Evolutionary conservation across 2,888 invertebrate species (phyloP).

Genomic region (Pseudococcus longispinus): DNA sequence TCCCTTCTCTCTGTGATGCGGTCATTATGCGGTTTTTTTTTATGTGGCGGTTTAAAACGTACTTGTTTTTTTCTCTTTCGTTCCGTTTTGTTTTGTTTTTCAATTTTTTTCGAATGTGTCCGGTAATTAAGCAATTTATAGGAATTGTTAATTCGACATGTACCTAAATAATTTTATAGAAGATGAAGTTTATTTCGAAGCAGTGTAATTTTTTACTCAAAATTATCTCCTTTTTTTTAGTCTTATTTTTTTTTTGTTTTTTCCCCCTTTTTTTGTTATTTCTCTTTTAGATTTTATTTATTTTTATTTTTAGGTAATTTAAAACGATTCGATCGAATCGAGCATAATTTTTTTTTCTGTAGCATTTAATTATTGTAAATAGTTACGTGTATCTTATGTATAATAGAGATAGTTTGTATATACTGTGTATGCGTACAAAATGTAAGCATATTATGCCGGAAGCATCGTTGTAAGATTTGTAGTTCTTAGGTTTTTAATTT

Average conservation of each 20-base stretch:
- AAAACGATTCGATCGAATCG: background rate
- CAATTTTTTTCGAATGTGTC: background rate
- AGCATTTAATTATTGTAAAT: constrained; percentile 20
- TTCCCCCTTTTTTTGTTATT: background rate
- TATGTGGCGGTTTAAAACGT: background rate
- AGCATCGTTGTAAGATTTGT: constrained; percentile 20
- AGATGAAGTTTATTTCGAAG: background rate
- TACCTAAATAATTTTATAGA: background rate
- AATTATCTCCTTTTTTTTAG: constrained; percentile 1
- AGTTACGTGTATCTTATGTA: constrained; percentile 17
- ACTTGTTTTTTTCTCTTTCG: too few species aligned
- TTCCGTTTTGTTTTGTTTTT: background rate
- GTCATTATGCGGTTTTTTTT: constrained; percentile 3
- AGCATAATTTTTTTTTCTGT: constrained; percentile 43
- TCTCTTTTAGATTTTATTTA: constrained; percentile 35
- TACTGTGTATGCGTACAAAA: constrained; percentile 53
- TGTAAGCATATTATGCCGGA: constrained; percentile 44
- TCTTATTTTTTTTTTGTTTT: constrained; percentile 4
- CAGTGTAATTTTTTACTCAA: constrained; percentile 17
- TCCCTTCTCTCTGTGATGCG: background rate
- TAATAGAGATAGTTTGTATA: constrained; percentile 44
- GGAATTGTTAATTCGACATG: constrained; percentile 1
- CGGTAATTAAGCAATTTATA: constrained; percentile 12
- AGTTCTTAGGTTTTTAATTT: background rate
- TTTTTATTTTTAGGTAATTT: background rate